phyloP scores from a whole-genome alignment of 2,888 invertebrate genomes.

The Macrophya annulata region DNA sequence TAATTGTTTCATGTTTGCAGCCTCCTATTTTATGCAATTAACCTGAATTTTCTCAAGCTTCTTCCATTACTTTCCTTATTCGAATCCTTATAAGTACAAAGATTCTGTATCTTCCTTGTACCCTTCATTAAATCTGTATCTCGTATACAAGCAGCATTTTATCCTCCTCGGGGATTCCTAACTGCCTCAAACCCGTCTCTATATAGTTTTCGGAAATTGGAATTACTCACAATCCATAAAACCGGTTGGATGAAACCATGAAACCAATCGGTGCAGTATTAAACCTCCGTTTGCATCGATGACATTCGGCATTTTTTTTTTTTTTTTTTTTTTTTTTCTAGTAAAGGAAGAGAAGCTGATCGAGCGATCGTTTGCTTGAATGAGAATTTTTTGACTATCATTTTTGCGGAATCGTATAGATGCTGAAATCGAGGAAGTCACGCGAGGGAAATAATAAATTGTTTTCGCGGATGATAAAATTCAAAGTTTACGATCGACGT shows the following conservation, averaged over 20 bases:
- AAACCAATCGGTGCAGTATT: constrained; percentile 9
- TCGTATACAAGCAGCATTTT: not conserved
- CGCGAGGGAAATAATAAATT: constrained; percentile 18
- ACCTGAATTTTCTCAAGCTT: constrained; percentile 11
- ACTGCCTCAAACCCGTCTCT: not conserved
- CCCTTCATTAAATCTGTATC: not conserved
- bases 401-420: not conserved
- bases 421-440: not conserved
- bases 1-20: constrained; percentile 10
- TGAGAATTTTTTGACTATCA: constrained; percentile 15
- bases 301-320: constrained; percentile 15
- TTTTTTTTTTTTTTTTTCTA: no score
- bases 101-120: not conserved
- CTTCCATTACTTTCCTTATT: constrained; percentile 1
- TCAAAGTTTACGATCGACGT: constrained; percentile 48
- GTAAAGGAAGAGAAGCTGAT: not conserved
- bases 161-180: not conserved
- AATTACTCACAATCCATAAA: not conserved
- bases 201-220: not conserved
- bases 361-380: not conserved
- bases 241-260: not conserved
- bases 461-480: constrained; percentile 44
- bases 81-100: constrained; percentile 1
- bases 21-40: constrained; percentile 6
- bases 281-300: not conserved